Conservation (phyloP, 1,140 invertebrate genomes). For the Metopolophium dirhodum region DNA sequence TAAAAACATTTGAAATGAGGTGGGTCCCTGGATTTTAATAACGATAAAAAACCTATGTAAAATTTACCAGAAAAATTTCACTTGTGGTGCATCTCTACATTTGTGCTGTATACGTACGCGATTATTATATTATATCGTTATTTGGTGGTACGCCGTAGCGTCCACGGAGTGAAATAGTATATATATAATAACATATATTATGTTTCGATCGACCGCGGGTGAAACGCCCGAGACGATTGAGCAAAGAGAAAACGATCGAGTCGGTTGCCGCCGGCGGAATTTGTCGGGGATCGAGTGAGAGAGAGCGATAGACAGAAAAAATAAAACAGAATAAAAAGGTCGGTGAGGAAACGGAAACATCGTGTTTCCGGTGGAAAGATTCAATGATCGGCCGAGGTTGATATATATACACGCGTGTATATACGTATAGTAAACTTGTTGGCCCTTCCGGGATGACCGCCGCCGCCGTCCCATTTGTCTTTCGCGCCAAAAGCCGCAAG, state of each 20-base stretch:
- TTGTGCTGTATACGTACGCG: no score
- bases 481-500: constrained; percentile 46
- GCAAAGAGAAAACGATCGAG: not conserved
- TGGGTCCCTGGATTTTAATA: not conserved
- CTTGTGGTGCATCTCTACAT: no score
- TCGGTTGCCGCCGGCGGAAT: not conserved
- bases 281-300: not conserved
- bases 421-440: constrained; percentile 38
- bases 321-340: constrained; percentile 24
- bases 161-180: not conserved
- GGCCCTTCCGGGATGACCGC: constrained; percentile 51
- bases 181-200: not conserved
- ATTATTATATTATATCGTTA: no score
- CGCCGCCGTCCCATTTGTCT: constrained; percentile 39
- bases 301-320: not conserved
- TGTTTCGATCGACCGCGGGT: not conserved
- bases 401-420: not conserved
- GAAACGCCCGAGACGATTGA: not conserved
- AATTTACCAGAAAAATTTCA: no score
- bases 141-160: no score
- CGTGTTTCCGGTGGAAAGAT: constrained; percentile 50
- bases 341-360: constrained; percentile 44
- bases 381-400: constrained; percentile 37
- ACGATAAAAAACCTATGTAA: not conserved
- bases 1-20: not conserved